Percentiles rank a stretch among this genome's conserved stretches.
Evolutionary conservation across 2,888 invertebrate genomes (phyloP).

Genomic region (Amphipyra berbera): DNA sequence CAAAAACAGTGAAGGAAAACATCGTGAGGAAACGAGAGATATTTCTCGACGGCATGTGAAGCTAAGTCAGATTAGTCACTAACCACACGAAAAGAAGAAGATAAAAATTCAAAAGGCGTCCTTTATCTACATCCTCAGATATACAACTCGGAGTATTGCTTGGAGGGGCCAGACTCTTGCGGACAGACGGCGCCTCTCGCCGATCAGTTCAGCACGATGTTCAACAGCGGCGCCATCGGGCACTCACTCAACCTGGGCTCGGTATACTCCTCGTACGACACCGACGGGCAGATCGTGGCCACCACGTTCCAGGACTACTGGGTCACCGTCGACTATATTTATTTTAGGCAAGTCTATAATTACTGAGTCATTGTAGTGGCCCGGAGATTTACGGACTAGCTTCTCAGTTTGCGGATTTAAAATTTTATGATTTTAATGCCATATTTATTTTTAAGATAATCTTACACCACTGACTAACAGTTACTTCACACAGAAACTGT

Average conservation of each 20-base stretch:
- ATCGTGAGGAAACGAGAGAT: no score
- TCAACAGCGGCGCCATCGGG: slow-evolving; percentile 90
- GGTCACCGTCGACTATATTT: slow-evolving; percentile 97
- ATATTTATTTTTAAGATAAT: no score
- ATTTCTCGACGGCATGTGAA: no score
- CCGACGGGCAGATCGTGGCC: slow-evolving; percentile 87
- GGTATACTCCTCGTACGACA: slow-evolving; percentile 90
- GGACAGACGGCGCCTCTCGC: not conserved
- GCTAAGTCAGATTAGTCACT: no score
- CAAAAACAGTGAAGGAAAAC: no score
- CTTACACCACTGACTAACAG: no score
- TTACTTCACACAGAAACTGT: no score
- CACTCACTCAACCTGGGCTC: slow-evolving; percentile 93
- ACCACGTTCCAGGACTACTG: slow-evolving; percentile 94
- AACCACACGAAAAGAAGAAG: no score
- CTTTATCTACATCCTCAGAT: slow-evolving; percentile 61
- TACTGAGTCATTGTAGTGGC: not conserved
- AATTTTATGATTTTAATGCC: no score
- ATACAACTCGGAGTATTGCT: slow-evolving; percentile 72
- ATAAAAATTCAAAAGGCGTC: no score
- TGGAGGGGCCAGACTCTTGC: not conserved
- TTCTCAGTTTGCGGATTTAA: no score
- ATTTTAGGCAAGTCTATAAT: slow-evolving; percentile 91
- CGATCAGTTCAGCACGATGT: slow-evolving; percentile 73
- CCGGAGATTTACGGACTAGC: no score